phyloP scores from a whole-genome alignment of 2,888 invertebrate genomes.

The Branchinecta sandiegonensis region DNA sequence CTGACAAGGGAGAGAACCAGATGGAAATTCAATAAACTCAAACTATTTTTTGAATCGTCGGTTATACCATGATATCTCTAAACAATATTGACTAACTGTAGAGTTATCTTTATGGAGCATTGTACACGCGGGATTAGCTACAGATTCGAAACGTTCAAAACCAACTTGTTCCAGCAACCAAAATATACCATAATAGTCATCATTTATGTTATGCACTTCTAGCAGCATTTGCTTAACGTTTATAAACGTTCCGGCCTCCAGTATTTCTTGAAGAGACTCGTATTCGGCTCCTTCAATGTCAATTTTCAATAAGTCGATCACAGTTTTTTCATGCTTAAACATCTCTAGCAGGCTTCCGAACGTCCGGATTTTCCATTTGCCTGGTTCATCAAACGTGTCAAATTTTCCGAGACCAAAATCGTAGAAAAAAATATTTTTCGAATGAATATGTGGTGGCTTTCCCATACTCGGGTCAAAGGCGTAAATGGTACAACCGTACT shows the following conservation, averaged over 20 bases:
- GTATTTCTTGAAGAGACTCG: background rate
- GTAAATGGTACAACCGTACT: background rate
- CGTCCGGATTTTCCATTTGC: background rate
- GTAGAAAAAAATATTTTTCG: background rate
- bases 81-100: background rate
- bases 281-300: conserved; percentile 10
- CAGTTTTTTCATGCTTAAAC: background rate
- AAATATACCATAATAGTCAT: conserved; percentile 8
- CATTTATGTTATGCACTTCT: background rate
- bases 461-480: conserved; percentile 2
- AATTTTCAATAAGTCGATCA: background rate
- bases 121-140: background rate
- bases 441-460: background rate
- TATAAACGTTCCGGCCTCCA: background rate
- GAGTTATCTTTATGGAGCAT: background rate
- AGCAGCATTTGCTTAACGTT: background rate
- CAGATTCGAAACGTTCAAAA: conserved; percentile 8
- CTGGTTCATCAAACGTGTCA: background rate
- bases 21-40: too few species aligned
- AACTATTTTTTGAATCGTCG: background rate
- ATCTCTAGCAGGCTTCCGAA: background rate
- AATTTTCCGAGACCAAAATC: conserved; percentile 4
- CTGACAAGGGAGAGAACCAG: too few species aligned
- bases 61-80: conserved; percentile 10
- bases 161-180: background rate